phyloP scores from a whole-genome alignment of 2,797 vertebrate genomes.

The Xiphorhynchus erythropygius region DNA sequence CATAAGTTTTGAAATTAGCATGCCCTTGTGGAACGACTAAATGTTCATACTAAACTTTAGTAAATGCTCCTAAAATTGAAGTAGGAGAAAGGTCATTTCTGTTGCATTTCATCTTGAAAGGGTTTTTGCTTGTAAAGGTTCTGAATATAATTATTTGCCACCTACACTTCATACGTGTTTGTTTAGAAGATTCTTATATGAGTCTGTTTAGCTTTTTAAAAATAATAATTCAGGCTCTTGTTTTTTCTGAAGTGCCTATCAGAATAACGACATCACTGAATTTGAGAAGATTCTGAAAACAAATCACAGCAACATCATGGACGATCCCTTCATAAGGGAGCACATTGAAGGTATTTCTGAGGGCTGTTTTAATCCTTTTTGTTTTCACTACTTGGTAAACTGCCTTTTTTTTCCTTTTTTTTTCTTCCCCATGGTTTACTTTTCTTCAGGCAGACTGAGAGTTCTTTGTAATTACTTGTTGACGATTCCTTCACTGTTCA shows the following conservation, averaged over 20 bases:
- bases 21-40: background rate
- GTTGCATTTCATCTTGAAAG: background rate
- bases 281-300: constrained; percentile 99
- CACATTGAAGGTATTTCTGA: constrained; percentile 92
- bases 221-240: background rate
- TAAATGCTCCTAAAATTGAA: background rate
- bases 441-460: background rate
- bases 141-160: background rate
- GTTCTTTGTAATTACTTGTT: background rate
- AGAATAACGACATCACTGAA: constrained; percentile 99
- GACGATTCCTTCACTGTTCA: background rate
- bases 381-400: background rate
- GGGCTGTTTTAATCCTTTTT: background rate
- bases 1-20: background rate
- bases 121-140: background rate
- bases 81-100: background rate
- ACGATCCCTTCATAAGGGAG: constrained; percentile 98
- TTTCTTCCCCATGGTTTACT: background rate
- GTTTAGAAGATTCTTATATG: background rate
- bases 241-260: constrained; percentile 89
- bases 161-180: background rate
- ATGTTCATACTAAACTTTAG: background rate
- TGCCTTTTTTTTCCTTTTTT: background rate
- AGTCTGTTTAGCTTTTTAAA: constrained; percentile 25
- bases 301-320: constrained; percentile 99